A percentile compares a stretch with the other conserved stretches of the same genome.
Conservation (phyloP, 2,113 vertebrate species). For the Acinonyx jubatus region DNA sequence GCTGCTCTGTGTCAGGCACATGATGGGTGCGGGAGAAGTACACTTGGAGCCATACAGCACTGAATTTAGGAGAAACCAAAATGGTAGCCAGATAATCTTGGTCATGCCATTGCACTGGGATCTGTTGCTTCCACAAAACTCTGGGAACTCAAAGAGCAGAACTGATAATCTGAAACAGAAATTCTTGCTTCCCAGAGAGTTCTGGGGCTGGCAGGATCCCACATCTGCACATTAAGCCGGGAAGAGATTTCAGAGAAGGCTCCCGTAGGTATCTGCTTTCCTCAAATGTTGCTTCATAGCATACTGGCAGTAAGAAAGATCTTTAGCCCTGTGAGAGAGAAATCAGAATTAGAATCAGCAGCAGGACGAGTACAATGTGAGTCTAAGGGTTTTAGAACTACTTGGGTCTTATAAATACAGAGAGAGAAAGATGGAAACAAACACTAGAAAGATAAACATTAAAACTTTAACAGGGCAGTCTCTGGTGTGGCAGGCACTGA, state of each 20-base stretch:
- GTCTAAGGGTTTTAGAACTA: background rate
- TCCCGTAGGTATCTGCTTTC: background rate
- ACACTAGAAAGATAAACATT: background rate
- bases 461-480: background rate
- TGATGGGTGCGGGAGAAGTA: background rate
- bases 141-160: background rate
- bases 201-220: background rate
- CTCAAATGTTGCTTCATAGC: background rate
- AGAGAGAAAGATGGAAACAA: background rate
- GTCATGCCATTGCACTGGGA: rapidly evolving
- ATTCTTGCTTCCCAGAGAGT: background rate
- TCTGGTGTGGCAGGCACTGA: too few species aligned
- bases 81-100: background rate
- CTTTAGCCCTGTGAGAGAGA: constrained; percentile 56
- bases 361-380: background rate
- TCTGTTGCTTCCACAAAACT: background rate
- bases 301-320: background rate
- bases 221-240: background rate
- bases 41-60: rapidly evolving
- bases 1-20: background rate
- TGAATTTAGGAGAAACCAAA: background rate
- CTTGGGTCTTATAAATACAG: background rate
- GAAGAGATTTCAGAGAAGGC: background rate
- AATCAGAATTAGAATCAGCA: background rate
- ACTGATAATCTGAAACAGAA: background rate